Evolutionary conservation across 2,888 invertebrate genomes (phyloP).

Genomic region (Rapana venosa): DNA sequence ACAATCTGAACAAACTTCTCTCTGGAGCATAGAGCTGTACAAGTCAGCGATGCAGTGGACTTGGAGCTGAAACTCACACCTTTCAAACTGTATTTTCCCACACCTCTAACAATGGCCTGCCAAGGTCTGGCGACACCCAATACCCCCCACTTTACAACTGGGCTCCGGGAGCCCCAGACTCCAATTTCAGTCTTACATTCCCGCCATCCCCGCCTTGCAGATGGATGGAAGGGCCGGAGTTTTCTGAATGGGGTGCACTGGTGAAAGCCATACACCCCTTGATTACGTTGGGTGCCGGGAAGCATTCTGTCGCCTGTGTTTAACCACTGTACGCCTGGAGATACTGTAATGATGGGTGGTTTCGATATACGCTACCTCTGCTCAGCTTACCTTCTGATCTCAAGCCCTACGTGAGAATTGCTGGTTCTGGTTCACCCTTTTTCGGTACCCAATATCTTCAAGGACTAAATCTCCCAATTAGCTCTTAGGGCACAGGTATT

Average conservation of each 20-base stretch:
- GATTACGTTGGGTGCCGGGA: background rate
- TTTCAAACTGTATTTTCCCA: background rate
- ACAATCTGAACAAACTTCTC: background rate
- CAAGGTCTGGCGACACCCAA: background rate
- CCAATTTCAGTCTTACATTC: slow-evolving; percentile 5
- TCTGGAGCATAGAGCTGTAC: background rate
- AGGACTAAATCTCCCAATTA: background rate
- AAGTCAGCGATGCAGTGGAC: background rate
- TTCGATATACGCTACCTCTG: background rate
- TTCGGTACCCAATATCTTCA: background rate
- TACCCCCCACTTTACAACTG: background rate
- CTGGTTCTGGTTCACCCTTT: background rate
- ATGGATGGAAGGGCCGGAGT: background rate
- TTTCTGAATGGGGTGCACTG: background rate
- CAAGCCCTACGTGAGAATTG: background rate
- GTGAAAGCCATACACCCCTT: background rate
- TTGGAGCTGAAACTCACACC: background rate
- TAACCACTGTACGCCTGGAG: background rate
- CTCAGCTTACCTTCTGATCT: background rate
- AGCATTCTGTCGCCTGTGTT: slow-evolving; percentile 1
- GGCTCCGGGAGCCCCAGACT: background rate
- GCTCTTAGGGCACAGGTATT: background rate
- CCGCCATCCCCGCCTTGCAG: background rate
- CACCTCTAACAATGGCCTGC: slow-evolving; percentile 3
- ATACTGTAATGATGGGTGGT: background rate